A percentile compares a stretch with the other conserved stretches of the same genome.
These are phyloP conservation scores for Arion vulgaris DNA, from an alignment of 1,140 invertebrate genomes.

Conservation along the genomic window DNA sequence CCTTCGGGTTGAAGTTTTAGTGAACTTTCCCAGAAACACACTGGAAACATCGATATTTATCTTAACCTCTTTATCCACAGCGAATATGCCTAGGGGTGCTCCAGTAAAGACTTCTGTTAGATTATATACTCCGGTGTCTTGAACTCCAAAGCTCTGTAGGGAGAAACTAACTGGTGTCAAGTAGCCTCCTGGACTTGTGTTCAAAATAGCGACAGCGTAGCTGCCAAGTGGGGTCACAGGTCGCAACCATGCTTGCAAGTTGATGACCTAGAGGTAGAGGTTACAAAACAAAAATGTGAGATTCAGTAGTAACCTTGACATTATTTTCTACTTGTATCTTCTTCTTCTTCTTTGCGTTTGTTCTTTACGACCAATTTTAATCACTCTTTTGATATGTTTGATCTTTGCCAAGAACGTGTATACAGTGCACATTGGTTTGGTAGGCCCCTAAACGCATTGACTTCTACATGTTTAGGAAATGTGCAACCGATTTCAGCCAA, in stretches of 20 bases:
- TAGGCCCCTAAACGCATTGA: too few species aligned
- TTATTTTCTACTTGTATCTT: too few species aligned
- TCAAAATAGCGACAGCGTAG: conserved; percentile 55
- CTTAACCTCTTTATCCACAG: conserved; percentile 89
- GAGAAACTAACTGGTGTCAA: conserved; percentile 57
- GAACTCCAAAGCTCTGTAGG: conserved; percentile 81
- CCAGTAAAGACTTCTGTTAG: conserved; percentile 78
- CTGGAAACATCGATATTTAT: conserved; percentile 88
- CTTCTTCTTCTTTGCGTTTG: too few species aligned
- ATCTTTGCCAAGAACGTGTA: too few species aligned
- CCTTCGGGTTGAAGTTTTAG: too few species aligned
- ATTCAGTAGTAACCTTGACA: too few species aligned
- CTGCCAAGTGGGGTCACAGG: conserved; percentile 53
- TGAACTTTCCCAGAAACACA: conserved; percentile 39
- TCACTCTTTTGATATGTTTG: too few species aligned
- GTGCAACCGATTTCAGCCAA: too few species aligned
- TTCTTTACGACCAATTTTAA: too few species aligned
- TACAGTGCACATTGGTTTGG: too few species aligned
- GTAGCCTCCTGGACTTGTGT: conserved; percentile 39
- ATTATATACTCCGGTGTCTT: conserved; percentile 83
- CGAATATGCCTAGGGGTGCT: conserved; percentile 78
- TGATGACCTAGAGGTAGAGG: conserved; percentile 26
- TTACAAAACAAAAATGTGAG: neutral
- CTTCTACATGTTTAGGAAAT: too few species aligned
- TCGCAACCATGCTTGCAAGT: conserved; percentile 56